phyloP scores from a whole-genome alignment of 2,113 vertebrate species.

The Corythaixoides concolor region DNA sequence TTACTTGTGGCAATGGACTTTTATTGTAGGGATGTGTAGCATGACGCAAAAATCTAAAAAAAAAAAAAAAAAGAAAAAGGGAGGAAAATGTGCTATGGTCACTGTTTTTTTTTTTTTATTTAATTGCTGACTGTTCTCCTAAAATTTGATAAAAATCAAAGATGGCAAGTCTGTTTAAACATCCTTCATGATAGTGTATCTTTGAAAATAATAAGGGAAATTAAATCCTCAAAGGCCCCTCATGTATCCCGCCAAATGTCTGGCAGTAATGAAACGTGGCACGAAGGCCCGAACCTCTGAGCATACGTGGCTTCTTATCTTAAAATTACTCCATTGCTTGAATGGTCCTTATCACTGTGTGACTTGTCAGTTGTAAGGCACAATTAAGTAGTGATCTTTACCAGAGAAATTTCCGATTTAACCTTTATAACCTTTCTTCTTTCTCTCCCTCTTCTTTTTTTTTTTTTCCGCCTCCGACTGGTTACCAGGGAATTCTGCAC shows the following conservation, averaged over 20 bases:
- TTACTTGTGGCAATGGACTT: not conserved
- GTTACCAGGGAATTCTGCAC: not conserved
- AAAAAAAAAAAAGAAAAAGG: fast-evolving
- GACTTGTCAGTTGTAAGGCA: not conserved
- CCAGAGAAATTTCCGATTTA: not conserved
- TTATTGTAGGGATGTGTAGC: not conserved
- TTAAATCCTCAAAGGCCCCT: not conserved
- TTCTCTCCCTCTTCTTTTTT: fast-evolving
- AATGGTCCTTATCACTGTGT: not conserved
- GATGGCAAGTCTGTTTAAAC: not conserved
- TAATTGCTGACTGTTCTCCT: not conserved
- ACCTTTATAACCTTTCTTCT: not conserved
- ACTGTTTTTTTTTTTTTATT: not conserved
- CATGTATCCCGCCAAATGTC: not conserved
- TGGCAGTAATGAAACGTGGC: not conserved
- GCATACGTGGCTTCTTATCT: not conserved
- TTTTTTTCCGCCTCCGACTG: not conserved
- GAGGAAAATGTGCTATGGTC: fast-evolving
- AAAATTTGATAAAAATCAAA: not conserved
- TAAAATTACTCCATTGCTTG: not conserved
- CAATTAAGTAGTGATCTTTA: not conserved
- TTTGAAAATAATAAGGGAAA: not conserved
- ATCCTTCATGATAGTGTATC: not conserved
- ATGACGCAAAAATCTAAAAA: not conserved
- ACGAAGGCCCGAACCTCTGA: not conserved